Percentiles rank a stretch among this genome's conserved stretches.
Conservation (phyloP, 2,888 invertebrate genomes). For the Amblyjoppa proteus region DNA sequence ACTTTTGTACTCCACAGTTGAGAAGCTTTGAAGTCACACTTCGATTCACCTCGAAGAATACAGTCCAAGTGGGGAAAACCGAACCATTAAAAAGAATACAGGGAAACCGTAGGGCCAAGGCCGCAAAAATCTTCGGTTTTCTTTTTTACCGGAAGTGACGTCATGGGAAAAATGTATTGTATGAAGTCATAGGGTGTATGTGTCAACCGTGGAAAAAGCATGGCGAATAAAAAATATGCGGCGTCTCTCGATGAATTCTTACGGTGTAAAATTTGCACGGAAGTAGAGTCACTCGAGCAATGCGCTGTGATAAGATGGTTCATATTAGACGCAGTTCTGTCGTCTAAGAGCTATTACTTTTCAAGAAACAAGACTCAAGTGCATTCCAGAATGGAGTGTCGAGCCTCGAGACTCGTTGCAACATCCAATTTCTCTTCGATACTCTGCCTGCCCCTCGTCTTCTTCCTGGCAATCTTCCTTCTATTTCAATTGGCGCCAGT, state of each 20-base stretch:
- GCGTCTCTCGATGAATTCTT: neutral
- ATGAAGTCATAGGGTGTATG: neutral
- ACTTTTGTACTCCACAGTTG: neutral
- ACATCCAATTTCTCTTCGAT: conserved; percentile 62
- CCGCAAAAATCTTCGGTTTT: too few species aligned
- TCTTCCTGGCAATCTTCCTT: conserved; percentile 49
- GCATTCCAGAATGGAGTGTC: conserved; percentile 39
- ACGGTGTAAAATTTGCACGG: neutral
- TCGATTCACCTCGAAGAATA: conserved; percentile 6
- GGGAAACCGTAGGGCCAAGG: neutral
- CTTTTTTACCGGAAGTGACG: neutral
- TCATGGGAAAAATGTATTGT: neutral
- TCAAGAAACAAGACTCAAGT: conserved; percentile 36
- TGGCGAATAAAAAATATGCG: neutral
- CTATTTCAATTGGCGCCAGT: conserved; percentile 61
- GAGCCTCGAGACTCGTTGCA: conserved; percentile 47
- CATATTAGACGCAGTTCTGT: conserved; percentile 21
- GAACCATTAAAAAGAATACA: neutral
- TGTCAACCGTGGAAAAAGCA: neutral
- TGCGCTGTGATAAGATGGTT: conserved; percentile 39
- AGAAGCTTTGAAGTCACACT: conserved; percentile 11
- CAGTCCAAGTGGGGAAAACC: neutral
- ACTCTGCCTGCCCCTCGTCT: conserved; percentile 36
- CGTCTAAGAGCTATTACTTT: conserved; percentile 46
- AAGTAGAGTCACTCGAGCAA: conserved; percentile 11